These are phyloP conservation scores for Apodemia mormo DNA, from an alignment of 2,888 invertebrate species.

Conservation along the genomic window DNA sequence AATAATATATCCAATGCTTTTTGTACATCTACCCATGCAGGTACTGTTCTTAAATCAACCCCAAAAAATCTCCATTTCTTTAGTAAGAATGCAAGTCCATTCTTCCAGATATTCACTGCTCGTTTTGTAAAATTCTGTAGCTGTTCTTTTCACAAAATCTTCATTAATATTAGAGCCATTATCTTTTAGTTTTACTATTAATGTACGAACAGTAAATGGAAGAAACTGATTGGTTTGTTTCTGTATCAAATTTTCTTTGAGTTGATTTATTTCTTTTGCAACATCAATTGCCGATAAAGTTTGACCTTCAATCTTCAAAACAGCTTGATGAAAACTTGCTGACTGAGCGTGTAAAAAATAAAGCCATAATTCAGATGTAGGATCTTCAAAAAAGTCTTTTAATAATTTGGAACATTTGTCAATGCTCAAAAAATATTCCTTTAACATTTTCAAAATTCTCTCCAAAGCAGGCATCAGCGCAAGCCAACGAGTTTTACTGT, in stretches of 20 bases:
- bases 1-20: conserved; percentile 38
- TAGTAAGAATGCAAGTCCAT: conserved; percentile 39
- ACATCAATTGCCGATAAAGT: conserved; percentile 40
- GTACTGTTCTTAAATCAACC: conserved; percentile 40
- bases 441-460: conserved; percentile 46
- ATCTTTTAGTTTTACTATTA: conserved; percentile 42
- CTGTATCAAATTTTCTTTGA: conserved; percentile 38
- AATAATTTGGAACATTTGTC: conserved; percentile 33
- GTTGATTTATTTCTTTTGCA: conserved; percentile 40
- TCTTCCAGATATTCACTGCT: conserved; percentile 45
- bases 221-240: conserved; percentile 42
- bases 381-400: conserved; percentile 44
- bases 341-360: conserved; percentile 39
- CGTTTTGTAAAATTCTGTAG: conserved; percentile 44
- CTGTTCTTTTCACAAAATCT: conserved; percentile 39
- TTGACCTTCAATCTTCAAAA: conserved; percentile 40
- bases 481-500: conserved; percentile 40
- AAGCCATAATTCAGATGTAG: conserved; percentile 44
- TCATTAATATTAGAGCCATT: conserved; percentile 42
- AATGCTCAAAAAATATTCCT: conserved; percentile 45
- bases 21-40: conserved; percentile 39
- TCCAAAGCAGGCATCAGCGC: conserved; percentile 36
- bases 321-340: conserved; percentile 39
- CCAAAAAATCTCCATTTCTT: conserved; percentile 43
- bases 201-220: conserved; percentile 39